Percentiles rank a stretch among this genome's conserved stretches.
Evolutionary conservation across 2,113 vertebrate species (phyloP).

Genomic region (Colinus virginianus): DNA sequence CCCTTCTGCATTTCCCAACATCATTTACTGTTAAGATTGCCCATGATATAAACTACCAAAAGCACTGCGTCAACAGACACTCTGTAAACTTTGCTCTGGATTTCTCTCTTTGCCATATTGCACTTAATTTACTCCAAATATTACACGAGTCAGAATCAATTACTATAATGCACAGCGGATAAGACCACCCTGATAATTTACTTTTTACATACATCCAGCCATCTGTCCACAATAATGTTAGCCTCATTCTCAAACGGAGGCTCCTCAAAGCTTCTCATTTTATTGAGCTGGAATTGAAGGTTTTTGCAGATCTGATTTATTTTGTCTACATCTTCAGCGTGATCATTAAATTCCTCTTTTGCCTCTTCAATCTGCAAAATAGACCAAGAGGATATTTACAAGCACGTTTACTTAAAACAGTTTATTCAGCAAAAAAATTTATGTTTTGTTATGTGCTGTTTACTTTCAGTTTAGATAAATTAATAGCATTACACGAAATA

Average conservation of each 20-base stretch:
- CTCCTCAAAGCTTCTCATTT: constrained; percentile 89
- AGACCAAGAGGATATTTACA: background rate
- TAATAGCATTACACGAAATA: background rate
- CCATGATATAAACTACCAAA: background rate
- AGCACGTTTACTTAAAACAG: background rate
- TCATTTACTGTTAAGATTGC: background rate
- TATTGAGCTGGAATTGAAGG: constrained; percentile 91
- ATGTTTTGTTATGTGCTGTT: background rate
- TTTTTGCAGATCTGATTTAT: constrained; percentile 89
- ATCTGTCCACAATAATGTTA: constrained; percentile 90
- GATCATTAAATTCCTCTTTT: constrained; percentile 86
- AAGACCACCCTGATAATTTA: constrained; percentile 64
- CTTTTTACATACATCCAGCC: constrained; percentile 91
- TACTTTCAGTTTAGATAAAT: background rate
- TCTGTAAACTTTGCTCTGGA: background rate
- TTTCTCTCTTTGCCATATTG: constrained; percentile 29
- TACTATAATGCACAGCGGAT: constrained; percentile 63
- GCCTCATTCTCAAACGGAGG: constrained; percentile 89
- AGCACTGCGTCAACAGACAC: rapidly evolving
- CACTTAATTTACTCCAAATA: constrained; percentile 63
- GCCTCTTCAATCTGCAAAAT: constrained; percentile 82
- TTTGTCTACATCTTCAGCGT: constrained; percentile 84
- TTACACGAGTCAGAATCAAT: constrained; percentile 49
- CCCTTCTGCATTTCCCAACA: background rate
- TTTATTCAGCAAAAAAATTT: background rate